Evolutionary conservation across 2,888 invertebrate species (phyloP), one percentile per base, ranked within the genome.

Genomic region (Ceriagrion tenellum): DNA sequence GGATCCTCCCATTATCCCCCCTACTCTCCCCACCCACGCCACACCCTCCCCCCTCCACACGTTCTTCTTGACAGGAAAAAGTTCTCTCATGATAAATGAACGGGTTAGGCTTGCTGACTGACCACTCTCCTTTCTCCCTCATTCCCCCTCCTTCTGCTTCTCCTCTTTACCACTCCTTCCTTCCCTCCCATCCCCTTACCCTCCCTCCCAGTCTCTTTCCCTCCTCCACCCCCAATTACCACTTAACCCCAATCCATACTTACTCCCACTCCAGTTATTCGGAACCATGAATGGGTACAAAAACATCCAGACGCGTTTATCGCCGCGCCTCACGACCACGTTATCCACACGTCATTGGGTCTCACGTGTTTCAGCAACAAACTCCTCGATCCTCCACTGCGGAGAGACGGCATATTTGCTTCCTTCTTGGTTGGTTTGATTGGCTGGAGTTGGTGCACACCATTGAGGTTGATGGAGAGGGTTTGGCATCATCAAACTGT

Each of bases 41-140:
- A 13, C 56, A 35, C 95, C 10, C 59, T 69, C 56, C 20, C 55
- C 40, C 55, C 81, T 20, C 90, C 30, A 30, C 88, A 8, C 88
- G 63, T 35, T 55, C 90, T 63, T 47, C 69, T 63, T 63, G 35
- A 30, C 30, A 88, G 88, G 63, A 8, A 63, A 59, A 55, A 59
- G 23, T 35, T 59, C 30, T 59, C 59, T 88, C 55, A 69, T 93
- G 93, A 93, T 93, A 93, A 93, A 93, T 93, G 93, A 93, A 69
- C 63, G 93, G 63, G 59, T 89, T 89, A n/a, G 20, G 55, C 55
- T 91, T 63, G 40, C 91, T 23, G 91, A 63, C 93, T 74, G 93
- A 93, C 93, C 69, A n/a, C 69, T 69, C 93, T 40, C 63, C 40
- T 30, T 35, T 30, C 26, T n/a, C 69, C 95, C 0, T 40, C 40